Percentiles rank a stretch among this genome's conserved stretches.
These are phyloP conservation scores for Aspidiotus rigidus DNA, from an alignment of 2,888 invertebrate genomes.

Conservation along the genomic window DNA sequence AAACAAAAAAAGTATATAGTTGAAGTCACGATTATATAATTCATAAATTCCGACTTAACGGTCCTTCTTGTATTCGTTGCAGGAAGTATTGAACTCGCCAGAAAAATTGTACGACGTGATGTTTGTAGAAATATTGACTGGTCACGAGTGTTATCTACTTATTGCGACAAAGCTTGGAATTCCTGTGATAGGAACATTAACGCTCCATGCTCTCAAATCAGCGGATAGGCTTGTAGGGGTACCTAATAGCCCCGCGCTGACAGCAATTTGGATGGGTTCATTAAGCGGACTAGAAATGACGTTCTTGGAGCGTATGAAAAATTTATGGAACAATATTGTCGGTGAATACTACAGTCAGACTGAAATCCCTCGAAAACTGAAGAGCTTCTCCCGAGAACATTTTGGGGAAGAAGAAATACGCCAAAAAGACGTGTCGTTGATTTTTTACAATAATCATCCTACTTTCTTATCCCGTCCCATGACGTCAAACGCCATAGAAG, in stretches of 20 bases:
- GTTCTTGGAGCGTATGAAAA: constrained; percentile 3
- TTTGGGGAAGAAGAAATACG: neutral
- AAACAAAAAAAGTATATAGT: too few relatives aligned
- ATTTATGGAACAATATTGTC: neutral
- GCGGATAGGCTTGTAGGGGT: neutral
- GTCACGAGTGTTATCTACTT: constrained; percentile 12
- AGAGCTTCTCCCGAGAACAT: constrained; percentile 1
- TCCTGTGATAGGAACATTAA: constrained; percentile 7
- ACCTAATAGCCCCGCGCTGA: neutral
- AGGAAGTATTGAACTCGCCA: neutral
- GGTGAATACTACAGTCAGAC: neutral
- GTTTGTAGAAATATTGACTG: neutral
- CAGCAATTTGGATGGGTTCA: neutral
- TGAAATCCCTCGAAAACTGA: neutral
- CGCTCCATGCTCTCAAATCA: neutral
- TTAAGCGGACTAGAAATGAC: neutral
- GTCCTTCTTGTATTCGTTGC: too few relatives aligned
- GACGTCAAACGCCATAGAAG: constrained; percentile 10
- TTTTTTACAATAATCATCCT: constrained; percentile 19
- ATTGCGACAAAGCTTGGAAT: constrained; percentile 7
- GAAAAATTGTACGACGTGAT: constrained; percentile 9
- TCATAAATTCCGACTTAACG: too few relatives aligned
- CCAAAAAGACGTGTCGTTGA: neutral
- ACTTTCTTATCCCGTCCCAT: constrained; percentile 12
- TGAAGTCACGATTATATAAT: too few relatives aligned